A percentile compares a stretch with the other conserved stretches of the same genome.
Conservation (phyloP, 2,888 invertebrate genomes). For the Podabrus alpinus region DNA sequence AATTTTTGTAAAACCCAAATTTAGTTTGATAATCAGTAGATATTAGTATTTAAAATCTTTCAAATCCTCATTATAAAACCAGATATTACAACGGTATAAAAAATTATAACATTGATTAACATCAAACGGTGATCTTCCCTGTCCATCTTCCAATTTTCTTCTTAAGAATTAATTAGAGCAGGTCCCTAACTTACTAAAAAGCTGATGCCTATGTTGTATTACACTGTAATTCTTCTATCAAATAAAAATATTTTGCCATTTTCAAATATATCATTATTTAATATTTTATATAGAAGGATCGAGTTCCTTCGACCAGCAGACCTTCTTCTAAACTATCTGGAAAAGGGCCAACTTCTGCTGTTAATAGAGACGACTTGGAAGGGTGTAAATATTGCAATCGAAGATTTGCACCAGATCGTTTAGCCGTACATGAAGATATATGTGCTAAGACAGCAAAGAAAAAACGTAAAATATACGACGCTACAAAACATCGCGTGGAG, state of each 20-base stretch:
- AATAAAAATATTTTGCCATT: neutral
- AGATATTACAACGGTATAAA: too few species aligned
- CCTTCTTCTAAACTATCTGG: slow-evolving; percentile 44
- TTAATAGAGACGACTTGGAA: slow-evolving; percentile 55
- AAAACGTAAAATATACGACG: slow-evolving; percentile 90
- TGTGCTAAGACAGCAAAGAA: slow-evolving; percentile 79
- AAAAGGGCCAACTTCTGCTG: slow-evolving; percentile 36
- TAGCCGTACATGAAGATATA: slow-evolving; percentile 81
- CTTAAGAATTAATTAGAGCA: too few species aligned
- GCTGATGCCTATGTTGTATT: too few species aligned
- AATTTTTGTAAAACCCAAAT: too few species aligned
- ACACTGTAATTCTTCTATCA: too few species aligned
- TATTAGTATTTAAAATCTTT: too few species aligned
- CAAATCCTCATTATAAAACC: too few species aligned
- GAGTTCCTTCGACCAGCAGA: slow-evolving; percentile 41
- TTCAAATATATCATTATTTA: neutral
- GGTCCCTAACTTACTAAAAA: too few species aligned
- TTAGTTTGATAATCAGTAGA: too few species aligned
- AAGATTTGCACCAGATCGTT: slow-evolving; percentile 79
- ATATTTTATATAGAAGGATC: slow-evolving; percentile 5
- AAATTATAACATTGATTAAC: too few species aligned
- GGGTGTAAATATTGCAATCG: slow-evolving; percentile 79
- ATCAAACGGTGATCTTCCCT: too few species aligned
- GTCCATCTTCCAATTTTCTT: too few species aligned
- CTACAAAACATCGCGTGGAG: slow-evolving; percentile 83